Evolutionary conservation across 2,888 invertebrate genomes (phyloP).

Genomic region (Ormyrus pomaceus): DNA sequence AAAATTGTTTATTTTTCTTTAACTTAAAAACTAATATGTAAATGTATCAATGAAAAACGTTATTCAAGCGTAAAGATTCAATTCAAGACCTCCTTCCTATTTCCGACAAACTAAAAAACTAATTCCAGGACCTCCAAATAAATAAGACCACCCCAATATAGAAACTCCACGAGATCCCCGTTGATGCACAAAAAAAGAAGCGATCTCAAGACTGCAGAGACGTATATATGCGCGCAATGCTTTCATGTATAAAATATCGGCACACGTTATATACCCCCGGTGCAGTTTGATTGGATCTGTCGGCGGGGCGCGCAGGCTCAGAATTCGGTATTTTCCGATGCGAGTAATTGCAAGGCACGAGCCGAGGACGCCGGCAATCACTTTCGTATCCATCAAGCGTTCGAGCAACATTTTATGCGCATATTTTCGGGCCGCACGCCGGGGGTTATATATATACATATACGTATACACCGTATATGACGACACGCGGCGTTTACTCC

Average conservation of each 20-base stretch:
- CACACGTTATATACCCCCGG: neutral
- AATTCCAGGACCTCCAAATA: no score
- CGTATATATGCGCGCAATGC: neutral
- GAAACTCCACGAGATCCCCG: no score
- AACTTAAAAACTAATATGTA: no score
- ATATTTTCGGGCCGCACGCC: conserved; percentile 37
- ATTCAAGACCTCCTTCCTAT: neutral
- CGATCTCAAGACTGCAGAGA: no score
- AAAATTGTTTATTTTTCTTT: no score
- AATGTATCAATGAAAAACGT: conserved; percentile 2
- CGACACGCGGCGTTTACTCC: conserved; percentile 19
- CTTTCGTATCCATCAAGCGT: conserved; percentile 37
- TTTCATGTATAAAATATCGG: conserved; percentile 39
- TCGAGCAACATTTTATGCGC: conserved; percentile 44
- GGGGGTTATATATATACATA: neutral
- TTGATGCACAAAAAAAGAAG: no score
- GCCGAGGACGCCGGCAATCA: conserved; percentile 40
- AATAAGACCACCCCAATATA: no score
- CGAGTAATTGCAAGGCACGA: conserved; percentile 42
- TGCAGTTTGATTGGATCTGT: conserved; percentile 40
- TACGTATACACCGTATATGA: neutral
- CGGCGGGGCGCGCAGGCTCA: neutral
- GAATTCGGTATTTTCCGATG: conserved; percentile 44
- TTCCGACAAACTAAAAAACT: no score
- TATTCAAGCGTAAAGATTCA: conserved; percentile 24